Conservation (phyloP, 2,888 invertebrate genomes). For the Mythimna vitellina region DNA sequence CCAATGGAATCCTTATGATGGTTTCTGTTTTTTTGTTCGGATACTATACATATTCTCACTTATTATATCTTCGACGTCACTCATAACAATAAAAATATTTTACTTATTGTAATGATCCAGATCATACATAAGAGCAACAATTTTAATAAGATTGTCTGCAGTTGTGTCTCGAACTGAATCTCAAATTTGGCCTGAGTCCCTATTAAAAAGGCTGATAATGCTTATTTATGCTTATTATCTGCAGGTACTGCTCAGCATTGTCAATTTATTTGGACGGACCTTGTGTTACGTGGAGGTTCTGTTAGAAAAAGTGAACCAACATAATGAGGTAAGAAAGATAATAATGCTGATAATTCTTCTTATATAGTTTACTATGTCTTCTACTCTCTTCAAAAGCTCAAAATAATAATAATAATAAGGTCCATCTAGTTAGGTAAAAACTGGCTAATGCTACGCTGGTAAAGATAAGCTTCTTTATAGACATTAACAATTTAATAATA, state of each 20-base stretch:
- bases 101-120: conserved; percentile 28
- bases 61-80: background rate
- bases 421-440: no score
- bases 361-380: background rate
- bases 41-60: background rate
- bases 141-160: conserved; percentile 8
- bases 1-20: background rate
- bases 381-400: background rate
- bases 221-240: no score
- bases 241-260: conserved; percentile 4
- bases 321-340: background rate
- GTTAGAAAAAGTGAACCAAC: background rate
- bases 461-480: background rate
- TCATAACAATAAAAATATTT: conserved; percentile 26
- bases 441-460: background rate
- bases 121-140: background rate
- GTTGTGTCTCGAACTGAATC: conserved; percentile 46
- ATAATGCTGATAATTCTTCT: background rate
- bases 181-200: no score
- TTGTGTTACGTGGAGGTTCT: background rate
- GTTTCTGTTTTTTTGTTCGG: background rate
- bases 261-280: conserved; percentile 11
- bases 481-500: no score
- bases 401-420: no score
- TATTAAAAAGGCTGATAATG: no score